Conservation (phyloP, 2,888 invertebrate species). For the Cacoxenus indagator region DNA sequence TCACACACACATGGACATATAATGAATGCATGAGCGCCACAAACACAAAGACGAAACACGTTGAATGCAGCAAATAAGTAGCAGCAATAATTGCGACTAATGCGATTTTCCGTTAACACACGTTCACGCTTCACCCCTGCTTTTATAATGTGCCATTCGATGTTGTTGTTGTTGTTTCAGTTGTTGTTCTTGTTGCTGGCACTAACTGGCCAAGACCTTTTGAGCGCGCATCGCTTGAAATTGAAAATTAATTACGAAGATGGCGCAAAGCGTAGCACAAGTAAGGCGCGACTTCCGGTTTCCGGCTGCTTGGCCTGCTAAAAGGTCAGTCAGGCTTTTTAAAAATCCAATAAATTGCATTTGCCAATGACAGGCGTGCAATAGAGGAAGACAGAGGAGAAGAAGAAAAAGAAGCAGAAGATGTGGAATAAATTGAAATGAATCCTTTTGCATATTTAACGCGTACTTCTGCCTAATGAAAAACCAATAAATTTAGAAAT, state of each 20-base stretch:
- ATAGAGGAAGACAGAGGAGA: background rate
- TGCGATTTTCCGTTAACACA: background rate
- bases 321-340: conserved; percentile 1
- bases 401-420: background rate
- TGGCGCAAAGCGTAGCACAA: background rate
- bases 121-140: background rate
- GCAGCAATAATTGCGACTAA: conserved; percentile 9
- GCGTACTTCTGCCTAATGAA: background rate
- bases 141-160: background rate
- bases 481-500: background rate
- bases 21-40: background rate
- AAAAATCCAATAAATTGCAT: background rate
- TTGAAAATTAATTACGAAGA: conserved; percentile 18
- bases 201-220: background rate
- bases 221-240: background rate
- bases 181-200: no score
- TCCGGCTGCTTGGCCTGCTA: background rate
- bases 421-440: background rate
- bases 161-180: no score
- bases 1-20: background rate
- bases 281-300: background rate
- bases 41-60: no score
- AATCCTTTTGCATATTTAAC: background rate
- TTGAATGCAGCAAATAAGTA: background rate
- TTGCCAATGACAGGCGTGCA: background rate